Base-by-base conservation (phyloP, 2,888 invertebrate genomes). In the Protodeltote pygarga region DNA sequence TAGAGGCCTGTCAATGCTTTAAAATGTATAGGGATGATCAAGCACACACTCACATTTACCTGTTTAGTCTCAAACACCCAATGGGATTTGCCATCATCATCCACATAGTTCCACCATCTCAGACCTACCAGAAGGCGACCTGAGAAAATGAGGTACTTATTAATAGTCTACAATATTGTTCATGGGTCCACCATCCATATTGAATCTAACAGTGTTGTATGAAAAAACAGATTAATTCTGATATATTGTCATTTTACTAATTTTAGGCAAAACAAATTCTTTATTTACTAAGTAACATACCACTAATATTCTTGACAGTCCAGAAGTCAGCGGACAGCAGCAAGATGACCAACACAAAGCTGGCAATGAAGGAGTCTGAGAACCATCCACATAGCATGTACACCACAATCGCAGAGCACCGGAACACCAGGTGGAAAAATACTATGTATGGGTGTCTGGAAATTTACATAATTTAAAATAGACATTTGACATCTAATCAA, bases 81-180 rank as follows among this genome's bases (percentile, higher is more conserved):
- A 83, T 98, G 98, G 34, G 98, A 99, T 70, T 96, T 95, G 21
- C 99, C 99, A 59, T 98, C 97, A 73, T 98, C 98, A 79, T 99
- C 99, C 0, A 99, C 97, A 81, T 99, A 98, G 92, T 99, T 99
- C 99, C 99, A 99, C 99, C 99, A 99, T 61, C 99, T 93, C 11
- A 99, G 89, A 0, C 99, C 99, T 13, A 99, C 99, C 83, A 99
- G 93, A 28, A 99, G 91, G 35, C 99, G 94, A 19, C 99, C 91
- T 92, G 77, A 1, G 83, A 70, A 8, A 2, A 16, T 23, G n/a
- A n/a, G n/a, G n/a, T n/a, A n/a, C n/a, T n/a, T n/a, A n/a, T n/a
- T n/a, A n/a, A n/a, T n/a, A n/a, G n/a, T n/a, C n/a, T n/a, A n/a
- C n/a, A n/a, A n/a, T n/a, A n/a, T n/a, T n/a, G n/a, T n/a, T n/a